Evolutionary conservation across 2,113 vertebrate species (phyloP).

Genomic region (Ameiurus melas): DNA sequence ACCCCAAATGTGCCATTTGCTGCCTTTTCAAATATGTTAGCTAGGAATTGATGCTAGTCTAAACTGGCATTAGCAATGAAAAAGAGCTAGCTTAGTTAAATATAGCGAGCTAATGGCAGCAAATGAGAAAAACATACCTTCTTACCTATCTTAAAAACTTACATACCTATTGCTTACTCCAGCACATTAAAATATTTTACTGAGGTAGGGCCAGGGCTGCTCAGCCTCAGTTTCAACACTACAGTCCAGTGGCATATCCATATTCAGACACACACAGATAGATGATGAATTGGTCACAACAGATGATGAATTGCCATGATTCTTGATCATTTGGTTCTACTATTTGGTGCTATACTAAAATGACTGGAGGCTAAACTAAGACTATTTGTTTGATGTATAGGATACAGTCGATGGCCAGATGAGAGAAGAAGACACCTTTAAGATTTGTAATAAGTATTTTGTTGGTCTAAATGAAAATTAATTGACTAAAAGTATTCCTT

Average conservation of each 20-base stretch:
- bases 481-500: not conserved
- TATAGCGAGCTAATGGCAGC: not conserved
- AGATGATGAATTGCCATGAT: not conserved
- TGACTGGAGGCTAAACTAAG: not conserved
- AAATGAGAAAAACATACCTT: not conserved
- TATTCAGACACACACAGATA: no score
- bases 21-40: not conserved
- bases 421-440: not conserved
- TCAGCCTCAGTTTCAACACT: no score
- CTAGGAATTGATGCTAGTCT: not conserved
- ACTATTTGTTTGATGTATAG: not conserved
- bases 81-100: not conserved
- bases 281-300: not conserved
- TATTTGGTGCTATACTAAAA: no score
- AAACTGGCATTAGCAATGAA: not conserved
- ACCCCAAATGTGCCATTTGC: not conserved
- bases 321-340: not conserved
- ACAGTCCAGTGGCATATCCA: no score
- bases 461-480: not conserved
- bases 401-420: not conserved
- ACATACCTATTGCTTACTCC: no score
- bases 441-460: not conserved
- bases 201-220: no score
- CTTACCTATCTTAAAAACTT: no score
- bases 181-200: no score